These are phyloP conservation scores for Delphinus delphis DNA, from an alignment of 2,113 vertebrate species.

Conservation along the genomic window DNA sequence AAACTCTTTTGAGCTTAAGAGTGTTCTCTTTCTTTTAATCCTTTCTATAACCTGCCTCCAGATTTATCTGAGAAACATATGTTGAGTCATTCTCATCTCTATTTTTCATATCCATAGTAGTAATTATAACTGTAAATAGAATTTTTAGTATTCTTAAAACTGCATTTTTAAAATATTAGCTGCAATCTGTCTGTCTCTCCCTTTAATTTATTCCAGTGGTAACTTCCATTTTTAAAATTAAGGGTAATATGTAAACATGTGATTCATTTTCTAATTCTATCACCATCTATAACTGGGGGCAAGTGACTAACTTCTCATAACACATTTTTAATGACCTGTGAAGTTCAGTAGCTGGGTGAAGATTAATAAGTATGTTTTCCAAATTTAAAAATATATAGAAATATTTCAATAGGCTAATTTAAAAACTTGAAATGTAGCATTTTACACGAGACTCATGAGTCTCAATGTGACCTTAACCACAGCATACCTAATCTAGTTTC, in stretches of 20 bases:
- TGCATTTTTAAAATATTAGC: neutral
- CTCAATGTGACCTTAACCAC: neutral
- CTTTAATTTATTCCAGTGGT: neutral
- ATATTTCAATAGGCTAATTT: neutral
- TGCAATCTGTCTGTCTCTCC: neutral
- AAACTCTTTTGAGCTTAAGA: neutral
- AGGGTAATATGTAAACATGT: neutral
- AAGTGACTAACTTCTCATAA: conserved; percentile 19
- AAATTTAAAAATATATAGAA: conserved; percentile 2
- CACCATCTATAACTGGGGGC: neutral
- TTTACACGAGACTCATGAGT: neutral
- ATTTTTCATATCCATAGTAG: neutral
- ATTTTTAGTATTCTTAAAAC: neutral
- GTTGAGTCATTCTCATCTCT: neutral
- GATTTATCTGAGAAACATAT: neutral
- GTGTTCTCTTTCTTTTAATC: neutral
- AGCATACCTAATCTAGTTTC: neutral
- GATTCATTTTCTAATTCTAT: neutral
- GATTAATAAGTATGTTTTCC: conserved; percentile 6
- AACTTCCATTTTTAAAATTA: conserved; percentile 49
- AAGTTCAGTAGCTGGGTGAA: neutral
- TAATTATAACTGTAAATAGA: neutral
- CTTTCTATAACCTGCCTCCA: neutral
- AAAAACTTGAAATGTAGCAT: neutral
- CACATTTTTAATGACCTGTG: conserved; percentile 42